Evolutionary conservation across 2,797 vertebrate species (phyloP).

Genomic region (Enteromius fasciolatus): DNA sequence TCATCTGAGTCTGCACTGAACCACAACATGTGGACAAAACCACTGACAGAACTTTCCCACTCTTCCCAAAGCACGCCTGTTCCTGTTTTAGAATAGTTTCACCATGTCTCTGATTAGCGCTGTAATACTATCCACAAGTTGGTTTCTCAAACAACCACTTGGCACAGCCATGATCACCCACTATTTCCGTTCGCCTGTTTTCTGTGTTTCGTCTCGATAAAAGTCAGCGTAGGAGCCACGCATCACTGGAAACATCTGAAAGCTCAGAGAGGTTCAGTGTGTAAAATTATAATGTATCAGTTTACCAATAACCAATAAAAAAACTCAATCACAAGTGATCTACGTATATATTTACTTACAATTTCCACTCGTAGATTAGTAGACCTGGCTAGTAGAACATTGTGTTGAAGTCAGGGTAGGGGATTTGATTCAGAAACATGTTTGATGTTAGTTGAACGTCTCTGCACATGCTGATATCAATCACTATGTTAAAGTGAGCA

Average conservation of each 20-base stretch:
- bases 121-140: slow-evolving; percentile 40
- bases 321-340: not conserved
- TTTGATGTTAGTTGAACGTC: too few species aligned
- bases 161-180: not conserved
- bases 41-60: slow-evolving; percentile 38
- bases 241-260: not conserved
- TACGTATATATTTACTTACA: too few species aligned
- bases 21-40: slow-evolving; percentile 49
- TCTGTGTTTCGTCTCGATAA: not conserved
- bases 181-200: not conserved
- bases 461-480: too few species aligned
- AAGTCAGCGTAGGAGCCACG: slow-evolving; percentile 5
- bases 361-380: too few species aligned
- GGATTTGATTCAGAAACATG: too few species aligned
- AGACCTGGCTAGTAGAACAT: too few species aligned
- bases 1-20: slow-evolving; percentile 48
- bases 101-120: slow-evolving; percentile 34
- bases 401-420: too few species aligned
- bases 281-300: not conserved
- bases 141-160: slow-evolving; percentile 2
- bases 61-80: slow-evolving; percentile 30
- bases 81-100: slow-evolving; percentile 45
- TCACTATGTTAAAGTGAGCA: too few species aligned
- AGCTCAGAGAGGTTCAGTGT: not conserved
- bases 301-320: not conserved